These are phyloP conservation scores for Drosophila hydei DNA, from an alignment of 1,140 invertebrate species.

Conservation along the genomic window DNA sequence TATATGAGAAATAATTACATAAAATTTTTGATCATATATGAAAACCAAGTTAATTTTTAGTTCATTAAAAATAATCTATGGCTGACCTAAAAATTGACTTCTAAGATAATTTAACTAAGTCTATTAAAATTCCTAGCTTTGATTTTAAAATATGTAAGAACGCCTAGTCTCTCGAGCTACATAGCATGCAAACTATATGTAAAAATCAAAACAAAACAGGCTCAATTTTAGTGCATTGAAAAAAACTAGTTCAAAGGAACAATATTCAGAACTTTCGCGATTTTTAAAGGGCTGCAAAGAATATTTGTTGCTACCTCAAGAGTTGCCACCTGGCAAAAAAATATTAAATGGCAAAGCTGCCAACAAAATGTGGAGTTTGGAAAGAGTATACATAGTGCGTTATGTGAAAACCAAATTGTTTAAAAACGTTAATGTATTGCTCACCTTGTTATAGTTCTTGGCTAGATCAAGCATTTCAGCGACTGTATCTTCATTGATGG, in stretches of 20 bases:
- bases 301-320: neutral
- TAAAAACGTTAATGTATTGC: neutral
- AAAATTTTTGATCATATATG: neutral
- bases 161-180: neutral
- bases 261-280: conserved; percentile 2
- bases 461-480: conserved; percentile 98
- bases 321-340: conserved; percentile 17
- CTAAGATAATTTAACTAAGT: neutral
- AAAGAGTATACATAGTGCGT: neutral
- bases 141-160: too few species aligned
- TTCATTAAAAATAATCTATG: too few species aligned
- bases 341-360: neutral
- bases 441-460: conserved; percentile 98
- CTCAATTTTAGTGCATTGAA: neutral
- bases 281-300: conserved; percentile 7
- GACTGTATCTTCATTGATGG: conserved; percentile 95
- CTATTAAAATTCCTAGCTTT: too few species aligned
- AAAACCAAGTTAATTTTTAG: neutral
- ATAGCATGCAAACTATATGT: neutral
- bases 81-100: neutral
- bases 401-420: neutral
- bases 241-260: conserved; percentile 20
- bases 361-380: neutral
- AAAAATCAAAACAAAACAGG: conserved; percentile 3
- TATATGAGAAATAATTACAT: too few species aligned